These are phyloP conservation scores for Teinopalpus imperialis DNA, from an alignment of 2,888 invertebrate genomes.

Conservation along the genomic window DNA sequence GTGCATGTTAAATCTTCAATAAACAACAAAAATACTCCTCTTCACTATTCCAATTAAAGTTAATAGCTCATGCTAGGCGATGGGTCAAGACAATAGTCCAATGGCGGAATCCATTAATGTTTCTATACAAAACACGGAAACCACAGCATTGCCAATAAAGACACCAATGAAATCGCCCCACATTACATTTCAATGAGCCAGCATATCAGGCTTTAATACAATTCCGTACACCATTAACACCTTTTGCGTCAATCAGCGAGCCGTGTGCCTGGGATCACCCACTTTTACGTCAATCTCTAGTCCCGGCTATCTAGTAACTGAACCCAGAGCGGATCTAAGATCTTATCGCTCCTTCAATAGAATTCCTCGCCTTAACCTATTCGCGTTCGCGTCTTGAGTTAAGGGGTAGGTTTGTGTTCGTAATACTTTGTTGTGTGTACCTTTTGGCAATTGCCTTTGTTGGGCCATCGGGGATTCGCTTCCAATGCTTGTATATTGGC, in stretches of 20 bases:
- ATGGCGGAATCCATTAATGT: no score
- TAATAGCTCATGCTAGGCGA: no score
- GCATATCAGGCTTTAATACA: conserved; percentile 21
- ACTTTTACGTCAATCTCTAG: conserved; percentile 57
- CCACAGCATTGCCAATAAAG: conserved; percentile 4
- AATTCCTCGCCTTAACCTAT: conserved; percentile 28
- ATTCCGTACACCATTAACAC: conserved; percentile 50
- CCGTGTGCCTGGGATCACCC: conserved; percentile 43
- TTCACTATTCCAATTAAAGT: no score
- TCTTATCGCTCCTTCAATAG: conserved; percentile 34
- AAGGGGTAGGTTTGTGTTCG: neutral
- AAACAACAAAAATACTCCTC: no score
- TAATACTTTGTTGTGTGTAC: neutral
- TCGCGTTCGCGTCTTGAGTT: conserved; percentile 4
- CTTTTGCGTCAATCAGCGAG: conserved; percentile 49
- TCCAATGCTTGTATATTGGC: no score
- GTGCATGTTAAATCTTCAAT: no score
- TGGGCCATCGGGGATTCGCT: no score
- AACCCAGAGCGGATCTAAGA: conserved; percentile 27
- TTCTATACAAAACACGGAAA: no score
- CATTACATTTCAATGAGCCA: conserved; percentile 15
- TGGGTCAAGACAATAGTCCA: no score
- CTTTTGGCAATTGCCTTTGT: no score
- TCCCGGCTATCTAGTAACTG: conserved; percentile 30
- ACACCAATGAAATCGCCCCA: neutral